Base-by-base conservation (phyloP, 1,140 invertebrate species). In the Sipha flava region DNA sequence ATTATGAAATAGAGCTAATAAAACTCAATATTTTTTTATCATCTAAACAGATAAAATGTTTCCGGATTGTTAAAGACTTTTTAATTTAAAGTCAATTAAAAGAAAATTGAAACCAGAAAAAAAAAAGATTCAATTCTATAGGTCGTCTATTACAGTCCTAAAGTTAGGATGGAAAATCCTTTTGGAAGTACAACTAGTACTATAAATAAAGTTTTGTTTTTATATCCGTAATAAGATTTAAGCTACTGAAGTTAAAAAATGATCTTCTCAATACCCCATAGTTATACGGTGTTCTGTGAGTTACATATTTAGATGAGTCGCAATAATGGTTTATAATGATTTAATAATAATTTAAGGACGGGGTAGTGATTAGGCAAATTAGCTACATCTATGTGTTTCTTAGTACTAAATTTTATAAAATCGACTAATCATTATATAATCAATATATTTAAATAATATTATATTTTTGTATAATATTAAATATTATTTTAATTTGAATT, bases 121-220 rank as follows among this genome's bases (percentile, higher is more conserved):
- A 57, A 45, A 43, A 40, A 59, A 16, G 14, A 77, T 77, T 77
- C 52, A 77, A 77, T 59, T 77, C 52, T 59, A 18, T 37, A 54
- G 21, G 29, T 52, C 49, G 29, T 52, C 49, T 3, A 10, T 18
- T 7, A 18, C 21, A 23, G 66, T 12, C 6, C 40, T 2, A 34
- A n/a, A 34, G 62, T 47, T 26, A 34, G 72, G 31, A 77, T n/a
- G 37, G 52, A 59, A 54, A 77, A 77, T 57, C 52, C 52, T 40
- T 77, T 77, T 59, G 34, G 52, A 59, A 43, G 31, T 21, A 40
- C 7, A 57, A 26, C 43, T 59, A 59, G 73, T 40, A 37, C 49
- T 57, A 77, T 77, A 57, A 77, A 77, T 77, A 77, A 77, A 59
- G 23, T 43, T 77, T 43, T 59, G 73, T 43, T 37, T 77, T 77